Evolutionary conservation across 2,888 invertebrate species (phyloP).

Genomic region (Pollenia labialis): DNA sequence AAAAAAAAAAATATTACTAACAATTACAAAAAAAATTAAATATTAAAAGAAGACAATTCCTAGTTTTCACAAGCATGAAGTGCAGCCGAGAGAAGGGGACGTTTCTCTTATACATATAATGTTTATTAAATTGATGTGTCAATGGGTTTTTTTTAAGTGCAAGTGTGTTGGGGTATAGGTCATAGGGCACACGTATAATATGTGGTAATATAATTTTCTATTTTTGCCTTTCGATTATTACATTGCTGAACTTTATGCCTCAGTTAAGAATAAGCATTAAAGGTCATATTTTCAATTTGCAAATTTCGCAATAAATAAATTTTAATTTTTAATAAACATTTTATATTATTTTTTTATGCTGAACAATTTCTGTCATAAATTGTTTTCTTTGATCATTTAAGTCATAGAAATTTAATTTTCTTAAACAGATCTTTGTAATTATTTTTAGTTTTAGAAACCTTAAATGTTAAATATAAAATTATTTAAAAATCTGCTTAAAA

Average conservation of each 20-base stretch:
- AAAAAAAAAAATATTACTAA: background rate
- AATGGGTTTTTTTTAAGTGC: constrained; percentile 51
- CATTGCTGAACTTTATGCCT: constrained; percentile 40
- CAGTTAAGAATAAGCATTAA: constrained; percentile 27
- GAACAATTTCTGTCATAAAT: no score
- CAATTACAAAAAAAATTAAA: constrained; percentile 11
- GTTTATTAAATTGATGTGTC: constrained; percentile 61
- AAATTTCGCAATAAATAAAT: background rate
- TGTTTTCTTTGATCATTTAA: no score
- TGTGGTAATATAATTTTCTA: constrained; percentile 31
- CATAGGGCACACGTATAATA: constrained; percentile 13
- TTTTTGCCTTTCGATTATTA: constrained; percentile 54
- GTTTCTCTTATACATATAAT: constrained; percentile 25
- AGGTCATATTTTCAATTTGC: constrained; percentile 38
- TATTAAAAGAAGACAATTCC: constrained; percentile 3
- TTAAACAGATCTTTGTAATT: no score
- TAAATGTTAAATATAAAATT: no score
- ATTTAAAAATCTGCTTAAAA: no score
- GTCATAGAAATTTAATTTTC: no score
- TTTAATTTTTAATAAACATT: constrained; percentile 5
- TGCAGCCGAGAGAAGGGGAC: background rate
- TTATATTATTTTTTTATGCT: background rate
- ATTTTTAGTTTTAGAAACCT: no score
- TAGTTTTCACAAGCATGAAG: background rate
- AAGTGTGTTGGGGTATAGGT: constrained; percentile 46